A percentile compares a stretch with the other conserved stretches of the same genome.
phyloP scores from a whole-genome alignment of 2,113 vertebrate genomes.

The Cepphus grylle region DNA sequence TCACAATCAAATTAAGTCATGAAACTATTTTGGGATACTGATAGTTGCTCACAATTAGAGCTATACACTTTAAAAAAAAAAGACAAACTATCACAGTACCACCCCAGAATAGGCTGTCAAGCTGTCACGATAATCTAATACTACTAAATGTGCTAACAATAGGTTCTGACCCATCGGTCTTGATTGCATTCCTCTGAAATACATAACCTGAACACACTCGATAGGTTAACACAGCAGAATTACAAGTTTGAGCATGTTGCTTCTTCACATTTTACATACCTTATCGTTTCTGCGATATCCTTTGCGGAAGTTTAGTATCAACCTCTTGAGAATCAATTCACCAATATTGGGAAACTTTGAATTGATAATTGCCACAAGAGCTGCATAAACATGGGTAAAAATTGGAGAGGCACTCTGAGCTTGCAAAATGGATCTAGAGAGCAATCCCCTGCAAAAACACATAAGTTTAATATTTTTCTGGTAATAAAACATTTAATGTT shows the following conservation, averaged over 20 bases:
- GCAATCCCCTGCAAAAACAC: slow-evolving; percentile 79
- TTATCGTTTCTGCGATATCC: slow-evolving; percentile 97
- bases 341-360: slow-evolving; percentile 98
- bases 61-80: neutral
- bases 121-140: neutral
- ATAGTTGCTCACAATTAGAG: neutral
- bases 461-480: neutral
- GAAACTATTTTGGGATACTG: neutral
- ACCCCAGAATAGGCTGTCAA: neutral
- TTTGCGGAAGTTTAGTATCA: slow-evolving; percentile 94
- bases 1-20: neutral
- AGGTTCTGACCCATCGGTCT: rapidly evolving
- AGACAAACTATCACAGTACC: neutral
- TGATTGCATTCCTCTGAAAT: neutral
- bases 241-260: neutral
- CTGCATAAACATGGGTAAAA: slow-evolving; percentile 95
- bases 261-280: slow-evolving; percentile 66
- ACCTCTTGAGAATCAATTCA: slow-evolving; percentile 93
- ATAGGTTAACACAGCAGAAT: neutral
- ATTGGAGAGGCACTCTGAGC: slow-evolving; percentile 94
- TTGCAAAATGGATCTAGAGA: slow-evolving; percentile 90
- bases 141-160: neutral
- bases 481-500: neutral
- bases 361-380: slow-evolving; percentile 96
- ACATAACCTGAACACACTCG: neutral